phyloP scores from a whole-genome alignment of 2,113 vertebrate genomes.

The Carassius carassius region DNA sequence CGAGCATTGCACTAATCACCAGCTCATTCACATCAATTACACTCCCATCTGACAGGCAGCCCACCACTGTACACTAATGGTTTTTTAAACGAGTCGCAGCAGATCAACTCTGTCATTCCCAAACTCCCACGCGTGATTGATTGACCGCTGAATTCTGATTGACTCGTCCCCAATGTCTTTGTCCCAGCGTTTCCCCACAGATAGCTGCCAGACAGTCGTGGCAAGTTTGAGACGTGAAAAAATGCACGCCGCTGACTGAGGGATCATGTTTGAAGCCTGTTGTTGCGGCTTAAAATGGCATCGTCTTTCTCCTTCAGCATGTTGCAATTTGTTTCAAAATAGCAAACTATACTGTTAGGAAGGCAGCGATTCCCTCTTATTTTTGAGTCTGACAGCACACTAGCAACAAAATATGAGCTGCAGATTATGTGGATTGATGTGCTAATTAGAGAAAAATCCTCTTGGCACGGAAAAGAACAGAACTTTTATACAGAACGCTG shows the following conservation, averaged over 20 bases:
- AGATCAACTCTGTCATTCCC: conserved; percentile 56
- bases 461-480: neutral
- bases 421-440: conserved; percentile 43
- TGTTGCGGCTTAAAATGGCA: conserved; percentile 15
- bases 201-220: conserved; percentile 21
- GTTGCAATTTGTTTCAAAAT: conserved; percentile 28
- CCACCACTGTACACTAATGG: conserved; percentile 67
- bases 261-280: conserved; percentile 24
- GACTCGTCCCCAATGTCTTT: conserved; percentile 15
- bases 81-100: conserved; percentile 69
- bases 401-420: conserved; percentile 9
- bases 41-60: conserved; percentile 63
- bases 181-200: neutral
- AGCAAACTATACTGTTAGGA: neutral
- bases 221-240: conserved; percentile 27
- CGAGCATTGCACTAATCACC: conserved; percentile 51
- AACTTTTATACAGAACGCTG: neutral
- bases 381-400: neutral
- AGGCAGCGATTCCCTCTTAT: conserved; percentile 1
- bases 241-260: neutral
- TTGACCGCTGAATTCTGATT: conserved; percentile 27
- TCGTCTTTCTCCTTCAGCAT: neutral
- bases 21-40: conserved; percentile 67
- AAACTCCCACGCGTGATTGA: conserved; percentile 51
- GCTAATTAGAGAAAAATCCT: conserved; percentile 35